These are phyloP conservation scores for Microcebus lehilahytsara DNA, from an alignment of 2,113 vertebrate genomes.

Conservation along the genomic window DNA sequence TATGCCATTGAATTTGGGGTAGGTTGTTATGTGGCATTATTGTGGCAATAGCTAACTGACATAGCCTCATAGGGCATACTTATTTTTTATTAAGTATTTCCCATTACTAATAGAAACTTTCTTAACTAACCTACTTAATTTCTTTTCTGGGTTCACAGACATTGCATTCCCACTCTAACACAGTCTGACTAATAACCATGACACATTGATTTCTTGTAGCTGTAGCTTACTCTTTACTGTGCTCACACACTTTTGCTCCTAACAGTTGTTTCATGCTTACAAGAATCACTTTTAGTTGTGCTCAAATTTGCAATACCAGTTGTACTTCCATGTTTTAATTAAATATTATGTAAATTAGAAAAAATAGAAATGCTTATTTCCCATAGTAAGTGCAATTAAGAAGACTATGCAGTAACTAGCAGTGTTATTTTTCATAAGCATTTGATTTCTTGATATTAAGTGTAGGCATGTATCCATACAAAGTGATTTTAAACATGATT, in stretches of 20 bases:
- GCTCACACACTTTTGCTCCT: neutral
- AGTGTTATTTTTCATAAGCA: neutral
- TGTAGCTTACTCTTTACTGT: neutral
- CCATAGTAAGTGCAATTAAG: neutral
- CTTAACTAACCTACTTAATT: neutral
- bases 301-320: neutral
- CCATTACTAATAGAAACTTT: neutral
- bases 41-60: neutral
- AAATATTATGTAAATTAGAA: neutral
- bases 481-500: neutral
- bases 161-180: too few species aligned
- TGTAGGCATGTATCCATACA: neutral
- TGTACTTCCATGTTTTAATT: neutral
- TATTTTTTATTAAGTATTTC: slow-evolving; percentile 19
- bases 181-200: neutral
- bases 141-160: neutral
- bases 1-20: neutral
- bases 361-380: neutral
- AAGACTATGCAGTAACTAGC: neutral
- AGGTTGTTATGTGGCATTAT: neutral
- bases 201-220: neutral
- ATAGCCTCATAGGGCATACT: neutral
- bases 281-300: neutral
- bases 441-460: neutral
- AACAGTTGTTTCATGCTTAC: neutral